Conservation (phyloP, 2,888 invertebrate genomes). For the Hydroisotoma schaefferi region DNA sequence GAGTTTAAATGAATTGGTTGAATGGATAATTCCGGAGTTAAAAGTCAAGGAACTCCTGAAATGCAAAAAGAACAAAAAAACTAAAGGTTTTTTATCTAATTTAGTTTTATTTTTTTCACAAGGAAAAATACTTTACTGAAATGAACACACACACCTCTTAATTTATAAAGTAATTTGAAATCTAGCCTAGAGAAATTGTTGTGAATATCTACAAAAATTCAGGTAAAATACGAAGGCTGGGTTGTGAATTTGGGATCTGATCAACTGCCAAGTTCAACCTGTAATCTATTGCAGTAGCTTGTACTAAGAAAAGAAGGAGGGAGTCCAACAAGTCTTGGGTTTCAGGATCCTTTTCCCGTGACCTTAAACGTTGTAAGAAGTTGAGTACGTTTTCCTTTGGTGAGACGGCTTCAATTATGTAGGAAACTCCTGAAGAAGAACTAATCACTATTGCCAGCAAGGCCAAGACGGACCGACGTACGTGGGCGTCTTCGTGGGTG, state of each 20-base stretch:
- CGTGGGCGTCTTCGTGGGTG: slow-evolving; percentile 34
- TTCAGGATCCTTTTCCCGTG: slow-evolving; percentile 30
- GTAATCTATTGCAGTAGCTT: not conserved
- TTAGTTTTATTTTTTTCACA: not conserved
- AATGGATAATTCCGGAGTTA: too few species aligned
- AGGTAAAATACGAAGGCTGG: not conserved
- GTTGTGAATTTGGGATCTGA: not conserved
- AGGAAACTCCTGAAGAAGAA: slow-evolving; percentile 37
- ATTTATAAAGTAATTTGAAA: not conserved
- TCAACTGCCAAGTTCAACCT: not conserved
- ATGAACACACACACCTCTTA: not conserved
- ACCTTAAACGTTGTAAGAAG: slow-evolving; percentile 12
- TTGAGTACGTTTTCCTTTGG: slow-evolving; percentile 24
- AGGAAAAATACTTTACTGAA: not conserved
- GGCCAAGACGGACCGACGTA: slow-evolving; percentile 34
- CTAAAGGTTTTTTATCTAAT: not conserved
- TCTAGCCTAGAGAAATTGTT: not conserved
- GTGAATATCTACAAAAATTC: not conserved
- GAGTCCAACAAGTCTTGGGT: slow-evolving; percentile 15
- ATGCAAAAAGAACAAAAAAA: not conserved
- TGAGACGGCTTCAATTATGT: slow-evolving; percentile 38
- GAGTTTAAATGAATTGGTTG: too few species aligned
- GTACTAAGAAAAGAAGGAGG: not conserved
- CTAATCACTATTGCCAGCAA: slow-evolving; percentile 35
- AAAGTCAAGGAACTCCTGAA: not conserved